phyloP scores from a whole-genome alignment of 2,113 vertebrate genomes.

The Eublepharis macularius region DNA sequence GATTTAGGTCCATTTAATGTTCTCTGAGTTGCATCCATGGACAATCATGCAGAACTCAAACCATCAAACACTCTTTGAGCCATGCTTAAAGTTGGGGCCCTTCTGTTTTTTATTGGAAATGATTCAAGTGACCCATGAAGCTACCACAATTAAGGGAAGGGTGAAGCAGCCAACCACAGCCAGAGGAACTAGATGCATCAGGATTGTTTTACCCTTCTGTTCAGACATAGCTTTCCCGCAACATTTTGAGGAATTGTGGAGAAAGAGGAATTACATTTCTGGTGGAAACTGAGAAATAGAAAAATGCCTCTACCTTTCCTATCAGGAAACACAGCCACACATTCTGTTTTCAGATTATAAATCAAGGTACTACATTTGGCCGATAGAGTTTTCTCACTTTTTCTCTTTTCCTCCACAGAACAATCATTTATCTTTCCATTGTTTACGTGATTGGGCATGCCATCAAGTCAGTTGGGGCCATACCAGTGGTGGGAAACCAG shows the following conservation, averaged over 20 bases:
- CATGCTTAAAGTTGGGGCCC: neutral
- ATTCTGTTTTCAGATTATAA: neutral
- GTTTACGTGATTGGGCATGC: conserved; percentile 94
- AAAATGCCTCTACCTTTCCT: neutral
- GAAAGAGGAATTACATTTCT: conserved; percentile 22
- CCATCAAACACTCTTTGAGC: neutral
- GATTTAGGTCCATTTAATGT: neutral
- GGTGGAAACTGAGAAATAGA: neutral
- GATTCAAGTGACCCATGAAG: neutral
- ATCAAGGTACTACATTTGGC: conserved; percentile 22
- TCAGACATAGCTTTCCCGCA: conserved; percentile 26
- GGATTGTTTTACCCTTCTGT: neutral
- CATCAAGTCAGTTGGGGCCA: conserved; percentile 93
- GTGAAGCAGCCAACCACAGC: neutral
- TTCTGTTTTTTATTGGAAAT: neutral
- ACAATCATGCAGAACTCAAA: neutral
- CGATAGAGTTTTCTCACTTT: conserved; percentile 46
- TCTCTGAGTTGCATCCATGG: neutral
- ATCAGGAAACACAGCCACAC: neutral
- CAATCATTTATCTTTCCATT: conserved; percentile 94
- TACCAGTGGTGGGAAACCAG: conserved; percentile 85
- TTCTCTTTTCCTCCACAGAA: conserved; percentile 78
- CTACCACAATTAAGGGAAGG: neutral
- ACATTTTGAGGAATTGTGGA: neutral
- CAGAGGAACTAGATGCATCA: neutral